A percentile compares a stretch with the other conserved stretches of the same genome.
Conservation (phyloP, 1,140 invertebrate genomes). For the Argopecten irradians region DNA sequence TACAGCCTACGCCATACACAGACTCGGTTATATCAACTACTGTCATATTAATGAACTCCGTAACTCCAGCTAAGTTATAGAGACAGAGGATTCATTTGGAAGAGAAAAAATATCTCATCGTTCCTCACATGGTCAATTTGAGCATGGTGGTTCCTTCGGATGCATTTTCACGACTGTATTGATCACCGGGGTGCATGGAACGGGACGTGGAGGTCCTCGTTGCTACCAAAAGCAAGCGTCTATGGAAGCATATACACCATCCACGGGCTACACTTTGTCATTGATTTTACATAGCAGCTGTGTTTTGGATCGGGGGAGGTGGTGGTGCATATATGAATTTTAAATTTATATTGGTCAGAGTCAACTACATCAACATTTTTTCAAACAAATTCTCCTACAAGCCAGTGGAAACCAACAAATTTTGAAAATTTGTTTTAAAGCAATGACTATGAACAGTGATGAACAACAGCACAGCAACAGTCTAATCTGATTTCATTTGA, state of each 20-base stretch:
- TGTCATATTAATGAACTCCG: background rate
- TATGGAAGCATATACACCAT: background rate
- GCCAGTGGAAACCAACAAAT: no score
- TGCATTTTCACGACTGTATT: background rate
- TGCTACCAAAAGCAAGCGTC: background rate
- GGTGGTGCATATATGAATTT: background rate
- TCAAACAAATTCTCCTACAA: no score
- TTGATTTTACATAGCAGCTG: slow-evolving; percentile 10
- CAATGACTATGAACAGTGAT: no score
- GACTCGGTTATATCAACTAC: background rate
- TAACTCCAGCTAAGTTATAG: background rate
- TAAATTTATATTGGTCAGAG: slow-evolving; percentile 4
- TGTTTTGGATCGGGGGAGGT: background rate
- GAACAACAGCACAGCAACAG: background rate
- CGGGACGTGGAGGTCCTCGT: background rate
- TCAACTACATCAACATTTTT: no score
- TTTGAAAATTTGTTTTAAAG: no score
- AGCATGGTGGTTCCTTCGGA: background rate
- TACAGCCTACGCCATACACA: background rate
- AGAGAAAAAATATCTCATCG: background rate
- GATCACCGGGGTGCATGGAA: background rate
- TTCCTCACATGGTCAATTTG: slow-evolving; percentile 5
- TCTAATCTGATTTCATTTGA: background rate
- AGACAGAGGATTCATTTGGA: background rate
- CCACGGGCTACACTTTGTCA: background rate